Base-by-base conservation (phyloP, 2,113 vertebrate species). In the Capreolus pygargus region DNA sequence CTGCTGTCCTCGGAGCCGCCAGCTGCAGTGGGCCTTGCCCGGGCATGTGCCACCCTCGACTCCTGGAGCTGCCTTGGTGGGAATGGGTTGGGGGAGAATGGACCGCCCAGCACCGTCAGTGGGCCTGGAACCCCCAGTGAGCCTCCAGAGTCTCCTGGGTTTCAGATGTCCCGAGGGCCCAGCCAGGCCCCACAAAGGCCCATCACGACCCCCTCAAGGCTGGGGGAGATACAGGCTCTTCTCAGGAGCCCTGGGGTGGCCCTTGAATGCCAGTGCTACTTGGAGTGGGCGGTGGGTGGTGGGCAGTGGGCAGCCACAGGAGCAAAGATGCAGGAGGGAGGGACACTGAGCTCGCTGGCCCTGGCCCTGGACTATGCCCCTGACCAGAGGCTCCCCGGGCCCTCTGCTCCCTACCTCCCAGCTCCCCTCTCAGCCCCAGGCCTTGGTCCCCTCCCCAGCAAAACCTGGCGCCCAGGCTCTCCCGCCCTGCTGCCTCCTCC, bases 21-120 rank as follows among this genome's bases (percentile, higher is more conserved):
- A 6, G 85, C 11, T 0, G 96, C 12, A 55, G 13, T 0, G 28
- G 87, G 86, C 64, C 43, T 82, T 98, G 99, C 97, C 98, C 8
- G 14, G 98, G 97, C 98, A 98, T 16, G 98, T 98, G 87, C 95
- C 13, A 8, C 6, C 13, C 94, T 90, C 27, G 0, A 52, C n/a
- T 54, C 21, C 45, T 47, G 0, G 14, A 10, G 81, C 57, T 1
- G 7, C n/a, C 10, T 0, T 0, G 9, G 33, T 43, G 23, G 76
- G 82, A 1, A 6, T 0, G 0, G 21, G 55, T 27, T 1, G 9
- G 6, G 47, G 39, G 4, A 2, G 25, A 14, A 13, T 45, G 0
- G 19, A 36, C 28, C 17, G 78, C 89, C 58, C 30, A 3, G 78
- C 0, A 1, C 28, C 0, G 1, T 33, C 33, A 8, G 36, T 3